These are phyloP conservation scores for Carcina quercana DNA, from an alignment of 2,888 invertebrate genomes.

Conservation along the genomic window DNA sequence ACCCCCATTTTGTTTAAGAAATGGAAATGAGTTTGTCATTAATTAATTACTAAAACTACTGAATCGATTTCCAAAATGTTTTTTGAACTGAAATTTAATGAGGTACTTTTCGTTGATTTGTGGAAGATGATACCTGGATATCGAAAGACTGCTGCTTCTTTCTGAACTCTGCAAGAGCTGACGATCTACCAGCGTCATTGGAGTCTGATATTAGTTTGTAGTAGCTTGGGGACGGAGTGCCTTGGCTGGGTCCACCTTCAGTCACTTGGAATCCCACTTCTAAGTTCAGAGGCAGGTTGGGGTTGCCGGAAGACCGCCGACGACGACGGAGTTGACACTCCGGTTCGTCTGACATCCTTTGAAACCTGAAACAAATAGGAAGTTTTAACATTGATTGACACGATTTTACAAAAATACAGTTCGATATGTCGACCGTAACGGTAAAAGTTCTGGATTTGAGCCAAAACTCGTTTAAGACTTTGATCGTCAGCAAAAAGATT, in stretches of 20 bases:
- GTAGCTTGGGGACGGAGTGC: constrained; percentile 58
- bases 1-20: too few species aligned
- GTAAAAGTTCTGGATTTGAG: too few species aligned
- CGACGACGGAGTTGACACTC: constrained; percentile 54
- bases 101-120: too few species aligned
- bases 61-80: too few species aligned
- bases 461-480: too few species aligned
- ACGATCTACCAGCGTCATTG: constrained; percentile 31
- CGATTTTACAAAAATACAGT: too few species aligned
- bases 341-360: constrained; percentile 44
- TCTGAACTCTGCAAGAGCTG: constrained; percentile 54
- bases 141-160: constrained; percentile 69
- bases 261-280: constrained; percentile 50
- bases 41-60: too few species aligned
- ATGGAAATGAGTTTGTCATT: too few species aligned
- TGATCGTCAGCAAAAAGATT: too few species aligned
- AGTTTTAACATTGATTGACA: too few species aligned
- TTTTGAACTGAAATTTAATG: too few species aligned
- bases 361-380: background rate
- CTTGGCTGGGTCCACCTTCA: constrained; percentile 49
- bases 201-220: constrained; percentile 39
- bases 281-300: constrained; percentile 47
- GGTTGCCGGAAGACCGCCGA: constrained; percentile 47
- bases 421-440: too few species aligned
- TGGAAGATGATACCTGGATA: constrained; percentile 65